Conservation (phyloP, 2,113 vertebrate genomes). For the Pitta sordida region DNA sequence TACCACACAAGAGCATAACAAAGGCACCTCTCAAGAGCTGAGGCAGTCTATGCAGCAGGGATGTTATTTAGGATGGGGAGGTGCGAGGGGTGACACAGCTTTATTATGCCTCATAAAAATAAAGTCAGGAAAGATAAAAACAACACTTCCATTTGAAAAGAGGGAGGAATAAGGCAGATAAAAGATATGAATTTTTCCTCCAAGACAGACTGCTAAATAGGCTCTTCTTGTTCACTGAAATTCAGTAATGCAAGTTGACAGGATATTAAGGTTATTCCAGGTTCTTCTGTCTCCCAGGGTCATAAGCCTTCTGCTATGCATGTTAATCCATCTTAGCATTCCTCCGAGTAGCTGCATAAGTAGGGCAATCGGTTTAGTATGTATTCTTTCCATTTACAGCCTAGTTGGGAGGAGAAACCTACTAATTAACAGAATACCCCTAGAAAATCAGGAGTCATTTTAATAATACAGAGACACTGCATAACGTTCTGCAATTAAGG, state of each 20-base stretch:
- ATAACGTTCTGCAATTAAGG: slow-evolving; percentile 17
- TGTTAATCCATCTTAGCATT: slow-evolving; percentile 78
- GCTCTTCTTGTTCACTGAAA: slow-evolving; percentile 76
- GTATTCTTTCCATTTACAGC: slow-evolving; percentile 65
- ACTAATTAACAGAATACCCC: slow-evolving; percentile 65
- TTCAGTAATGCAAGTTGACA: slow-evolving; percentile 85
- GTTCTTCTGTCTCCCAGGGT: slow-evolving; percentile 81
- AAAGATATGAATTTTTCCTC: slow-evolving; percentile 59
- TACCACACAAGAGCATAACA: not conserved
- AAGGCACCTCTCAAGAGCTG: not conserved
- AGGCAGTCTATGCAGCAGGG: not conserved
- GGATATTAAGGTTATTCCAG: slow-evolving; percentile 84
- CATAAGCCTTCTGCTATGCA: slow-evolving; percentile 79
- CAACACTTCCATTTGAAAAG: slow-evolving; percentile 4
- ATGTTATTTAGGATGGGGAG: not conserved
- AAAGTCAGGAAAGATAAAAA: not conserved
- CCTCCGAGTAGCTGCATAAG: slow-evolving; percentile 73
- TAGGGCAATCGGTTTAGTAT: slow-evolving; percentile 75
- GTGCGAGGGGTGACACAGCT: not conserved
- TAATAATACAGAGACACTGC: slow-evolving; percentile 4
- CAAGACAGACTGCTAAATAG: slow-evolving; percentile 74
- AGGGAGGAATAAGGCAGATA: slow-evolving; percentile 34
- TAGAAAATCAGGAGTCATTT: slow-evolving; percentile 47
- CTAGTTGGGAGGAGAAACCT: slow-evolving; percentile 64
- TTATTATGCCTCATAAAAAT: not conserved